phyloP scores from a whole-genome alignment of 2,888 invertebrate genomes.

The Linhomoeus sp. region DNA sequence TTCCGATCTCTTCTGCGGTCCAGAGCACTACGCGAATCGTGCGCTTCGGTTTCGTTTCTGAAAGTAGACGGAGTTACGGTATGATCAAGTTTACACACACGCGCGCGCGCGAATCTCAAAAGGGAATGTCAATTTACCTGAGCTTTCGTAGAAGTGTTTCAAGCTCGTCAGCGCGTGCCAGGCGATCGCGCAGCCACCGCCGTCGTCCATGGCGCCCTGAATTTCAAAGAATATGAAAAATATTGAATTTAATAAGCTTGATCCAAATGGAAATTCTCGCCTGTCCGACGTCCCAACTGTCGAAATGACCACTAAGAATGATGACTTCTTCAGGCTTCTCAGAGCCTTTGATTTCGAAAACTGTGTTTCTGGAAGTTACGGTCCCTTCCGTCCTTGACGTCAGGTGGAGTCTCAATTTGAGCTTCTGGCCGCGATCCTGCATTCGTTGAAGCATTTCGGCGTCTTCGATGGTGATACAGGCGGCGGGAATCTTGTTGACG shows the following conservation, averaged over 20 bases:
- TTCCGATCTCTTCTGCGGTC: constrained; percentile 30
- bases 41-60: constrained; percentile 23
- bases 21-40: constrained; percentile 30
- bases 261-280: too few relatives aligned
- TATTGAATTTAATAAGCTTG: too few relatives aligned
- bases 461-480: constrained; percentile 30
- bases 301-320: constrained; percentile 30
- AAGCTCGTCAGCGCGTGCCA: constrained; percentile 29
- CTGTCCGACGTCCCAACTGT: constrained; percentile 34
- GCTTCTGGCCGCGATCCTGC: constrained; percentile 19
- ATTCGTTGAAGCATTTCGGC: constrained; percentile 30
- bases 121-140: too few relatives aligned
- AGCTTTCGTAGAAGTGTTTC: constrained; percentile 8
- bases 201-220: constrained; percentile 31
- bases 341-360: constrained; percentile 42
- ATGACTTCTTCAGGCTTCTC: constrained; percentile 20
- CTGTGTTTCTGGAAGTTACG: constrained; percentile 46
- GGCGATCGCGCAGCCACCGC: constrained; percentile 27
- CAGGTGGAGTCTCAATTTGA: constrained; percentile 18
- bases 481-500: constrained; percentile 12
- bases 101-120: too few relatives aligned
- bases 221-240: too few relatives aligned
- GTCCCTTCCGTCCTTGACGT: constrained; percentile 8
- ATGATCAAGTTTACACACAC: too few relatives aligned
- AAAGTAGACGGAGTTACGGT: neutral